phyloP scores from a whole-genome alignment of 1,140 invertebrate genomes.

The Rhyacophila brunnea region DNA sequence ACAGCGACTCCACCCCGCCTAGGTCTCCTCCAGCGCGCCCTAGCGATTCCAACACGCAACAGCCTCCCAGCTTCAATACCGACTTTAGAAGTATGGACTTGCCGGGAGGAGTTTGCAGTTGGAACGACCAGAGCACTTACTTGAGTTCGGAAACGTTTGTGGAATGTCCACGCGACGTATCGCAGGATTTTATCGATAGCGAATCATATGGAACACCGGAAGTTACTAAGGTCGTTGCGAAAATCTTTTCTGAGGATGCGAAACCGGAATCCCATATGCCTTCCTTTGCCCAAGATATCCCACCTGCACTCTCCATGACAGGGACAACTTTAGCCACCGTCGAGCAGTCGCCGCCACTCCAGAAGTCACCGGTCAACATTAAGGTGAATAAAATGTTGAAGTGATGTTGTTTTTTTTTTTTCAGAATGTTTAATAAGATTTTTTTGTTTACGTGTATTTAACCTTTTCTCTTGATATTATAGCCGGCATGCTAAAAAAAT shows the following conservation, averaged over 20 bases:
- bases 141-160: slow-evolving; percentile 57
- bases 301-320: slow-evolving; percentile 27
- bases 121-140: slow-evolving; percentile 82
- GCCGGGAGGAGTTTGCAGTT: slow-evolving; percentile 75
- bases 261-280: slow-evolving; percentile 13
- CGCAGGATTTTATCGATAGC: background rate
- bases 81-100: slow-evolving; percentile 71
- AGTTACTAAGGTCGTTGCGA: background rate
- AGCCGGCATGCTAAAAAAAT: background rate
- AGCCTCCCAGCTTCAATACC: slow-evolving; percentile 52
- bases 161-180: background rate
- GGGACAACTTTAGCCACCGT: slow-evolving; percentile 16
- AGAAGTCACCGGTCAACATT: slow-evolving; percentile 6
- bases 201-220: slow-evolving; percentile 5
- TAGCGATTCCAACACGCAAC: slow-evolving; percentile 10
- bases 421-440: background rate
- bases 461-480: slow-evolving; percentile 1
- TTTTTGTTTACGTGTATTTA: slow-evolving; percentile 18
- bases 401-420: background rate
- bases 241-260: slow-evolving; percentile 13
- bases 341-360: slow-evolving; percentile 9
- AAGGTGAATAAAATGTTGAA: slow-evolving; percentile 30
- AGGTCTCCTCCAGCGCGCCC: slow-evolving; percentile 49
- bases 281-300: slow-evolving; percentile 15
- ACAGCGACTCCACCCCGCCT: slow-evolving; percentile 58